These are phyloP conservation scores for Aphis gossypii DNA, from an alignment of 1,140 invertebrate species.

Conservation along the genomic window DNA sequence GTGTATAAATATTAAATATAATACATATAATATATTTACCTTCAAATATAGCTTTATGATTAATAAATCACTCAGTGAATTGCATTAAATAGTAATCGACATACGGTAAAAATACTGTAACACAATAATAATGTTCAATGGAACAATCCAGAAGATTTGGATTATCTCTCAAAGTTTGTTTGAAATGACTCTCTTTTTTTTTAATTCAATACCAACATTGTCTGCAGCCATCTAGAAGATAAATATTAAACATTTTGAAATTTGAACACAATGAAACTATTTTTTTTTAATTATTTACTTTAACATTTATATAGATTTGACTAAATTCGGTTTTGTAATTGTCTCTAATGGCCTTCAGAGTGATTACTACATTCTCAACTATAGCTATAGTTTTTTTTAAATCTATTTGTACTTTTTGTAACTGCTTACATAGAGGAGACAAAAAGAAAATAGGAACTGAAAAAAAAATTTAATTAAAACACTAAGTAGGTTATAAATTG, in stretches of 20 bases:
- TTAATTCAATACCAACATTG: conserved; percentile 25
- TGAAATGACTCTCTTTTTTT: background rate
- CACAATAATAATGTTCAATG: conserved; percentile 30
- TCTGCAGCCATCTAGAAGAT: conserved; percentile 25
- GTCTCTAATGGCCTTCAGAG: background rate
- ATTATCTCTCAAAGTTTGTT: background rate
- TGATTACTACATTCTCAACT: background rate
- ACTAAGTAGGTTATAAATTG: background rate
- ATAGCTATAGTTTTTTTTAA: conserved; percentile 20
- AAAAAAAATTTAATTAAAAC: background rate
- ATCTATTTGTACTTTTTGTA: conserved; percentile 27
- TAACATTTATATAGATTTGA: background rate
- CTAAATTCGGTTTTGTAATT: conserved; percentile 25
- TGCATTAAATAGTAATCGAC: too few relatives aligned
- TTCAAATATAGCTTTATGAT: too few relatives aligned
- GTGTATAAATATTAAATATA: conserved; percentile 1
- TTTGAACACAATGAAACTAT: conserved; percentile 1
- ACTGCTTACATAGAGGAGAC: conserved; percentile 7
- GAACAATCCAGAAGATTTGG: conserved; percentile 26
- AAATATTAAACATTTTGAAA: background rate
- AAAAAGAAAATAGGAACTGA: conserved; percentile 33
- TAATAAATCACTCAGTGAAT: too few relatives aligned
- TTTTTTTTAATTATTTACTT: background rate
- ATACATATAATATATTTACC: background rate
- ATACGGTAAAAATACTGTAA: too few relatives aligned